A percentile compares a stretch with the other conserved stretches of the same genome.
These are phyloP conservation scores for Hiodon alosoides DNA, from an alignment of 2,113 vertebrate species.

Conservation along the genomic window DNA sequence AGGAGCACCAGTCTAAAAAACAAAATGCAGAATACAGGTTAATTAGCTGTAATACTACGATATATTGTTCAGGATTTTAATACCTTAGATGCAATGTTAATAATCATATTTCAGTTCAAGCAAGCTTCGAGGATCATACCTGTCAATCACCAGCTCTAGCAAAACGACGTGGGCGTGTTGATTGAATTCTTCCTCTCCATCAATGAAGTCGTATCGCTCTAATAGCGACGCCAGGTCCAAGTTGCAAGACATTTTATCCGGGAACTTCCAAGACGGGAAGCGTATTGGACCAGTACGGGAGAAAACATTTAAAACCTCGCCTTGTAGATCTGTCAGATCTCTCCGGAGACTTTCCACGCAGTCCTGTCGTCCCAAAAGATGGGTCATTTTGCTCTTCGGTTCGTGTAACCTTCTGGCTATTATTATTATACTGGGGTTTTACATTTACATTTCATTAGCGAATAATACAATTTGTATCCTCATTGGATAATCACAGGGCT, in stretches of 20 bases:
- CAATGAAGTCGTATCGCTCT: slow-evolving; percentile 70
- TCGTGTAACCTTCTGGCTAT: neutral
- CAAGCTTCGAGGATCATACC: slow-evolving; percentile 58
- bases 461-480: too few species aligned
- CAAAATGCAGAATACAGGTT: neutral
- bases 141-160: slow-evolving; percentile 86
- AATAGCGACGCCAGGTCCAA: slow-evolving; percentile 76
- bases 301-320: slow-evolving; percentile 72
- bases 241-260: slow-evolving; percentile 74
- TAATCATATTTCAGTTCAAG: too few species aligned
- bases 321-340: slow-evolving; percentile 85
- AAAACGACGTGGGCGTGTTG: slow-evolving; percentile 81
- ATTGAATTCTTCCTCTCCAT: slow-evolving; percentile 70
- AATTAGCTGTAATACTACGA: neutral
- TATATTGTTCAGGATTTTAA: too few species aligned
- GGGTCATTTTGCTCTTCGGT: slow-evolving; percentile 44
- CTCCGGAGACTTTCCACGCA: slow-evolving; percentile 80
- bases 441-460: neutral
- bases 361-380: slow-evolving; percentile 66
- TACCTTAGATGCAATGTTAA: too few species aligned
- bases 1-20: slow-evolving; percentile 75
- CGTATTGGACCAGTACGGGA: slow-evolving; percentile 71
- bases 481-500: neutral
- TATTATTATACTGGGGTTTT: neutral
- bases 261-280: slow-evolving; percentile 89